Conservation (phyloP, 2,113 vertebrate species). For the Pterophyllum scalare region DNA sequence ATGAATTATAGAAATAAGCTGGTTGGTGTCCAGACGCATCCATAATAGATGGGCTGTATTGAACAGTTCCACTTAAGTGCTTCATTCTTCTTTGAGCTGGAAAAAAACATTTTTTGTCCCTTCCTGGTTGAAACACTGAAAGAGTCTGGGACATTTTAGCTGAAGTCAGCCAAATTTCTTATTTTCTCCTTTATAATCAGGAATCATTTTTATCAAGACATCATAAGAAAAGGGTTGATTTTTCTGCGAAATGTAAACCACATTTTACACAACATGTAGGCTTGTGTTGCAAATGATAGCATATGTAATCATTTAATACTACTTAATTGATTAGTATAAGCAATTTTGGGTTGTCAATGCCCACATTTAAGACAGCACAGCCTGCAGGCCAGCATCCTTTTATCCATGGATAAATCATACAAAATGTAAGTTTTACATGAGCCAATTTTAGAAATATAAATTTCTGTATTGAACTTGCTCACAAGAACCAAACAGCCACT, state of each 20-base stretch:
- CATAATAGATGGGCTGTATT: slow-evolving; percentile 67
- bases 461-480: not conserved
- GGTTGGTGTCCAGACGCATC: slow-evolving; percentile 64
- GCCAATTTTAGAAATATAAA: not conserved
- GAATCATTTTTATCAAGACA: not conserved
- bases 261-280: not conserved
- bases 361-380: not conserved
- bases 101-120: slow-evolving; percentile 13
- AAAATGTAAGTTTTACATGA: not conserved
- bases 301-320: not conserved
- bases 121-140: not conserved
- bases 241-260: not conserved
- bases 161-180: not conserved
- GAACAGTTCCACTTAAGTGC: slow-evolving; percentile 44
- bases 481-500: not conserved
- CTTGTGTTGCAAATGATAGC: too few relatives aligned
- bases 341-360: not conserved
- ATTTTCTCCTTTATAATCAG: not conserved
- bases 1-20: slow-evolving; percentile 72
- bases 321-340: not conserved
- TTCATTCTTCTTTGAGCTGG: slow-evolving; percentile 49
- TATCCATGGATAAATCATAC: not conserved
- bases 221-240: not conserved
- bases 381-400: not conserved
- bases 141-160: not conserved